Conservation (phyloP, 2,797 vertebrate species). For the Denticeps clupeoides region DNA sequence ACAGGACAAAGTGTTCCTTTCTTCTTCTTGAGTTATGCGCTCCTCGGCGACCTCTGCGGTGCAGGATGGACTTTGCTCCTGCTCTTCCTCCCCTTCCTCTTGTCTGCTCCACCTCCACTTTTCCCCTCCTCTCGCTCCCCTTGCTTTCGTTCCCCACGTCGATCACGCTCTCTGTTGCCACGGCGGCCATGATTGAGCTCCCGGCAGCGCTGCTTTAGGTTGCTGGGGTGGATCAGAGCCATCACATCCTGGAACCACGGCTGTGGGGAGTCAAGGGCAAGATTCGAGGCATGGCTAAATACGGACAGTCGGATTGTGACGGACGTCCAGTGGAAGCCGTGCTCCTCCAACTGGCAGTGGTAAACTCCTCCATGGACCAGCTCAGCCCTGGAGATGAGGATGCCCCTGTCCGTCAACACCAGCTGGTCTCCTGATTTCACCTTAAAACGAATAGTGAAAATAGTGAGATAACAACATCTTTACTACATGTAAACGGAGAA, state of each 20-base stretch:
- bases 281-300: conserved; percentile 48
- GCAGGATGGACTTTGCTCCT: conserved; percentile 54
- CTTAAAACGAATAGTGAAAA: conserved; percentile 29
- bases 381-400: conserved; percentile 61
- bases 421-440: conserved; percentile 59
- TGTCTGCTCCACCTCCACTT: conserved; percentile 44
- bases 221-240: conserved; percentile 51
- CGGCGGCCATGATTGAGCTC: conserved; percentile 49
- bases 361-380: conserved; percentile 59
- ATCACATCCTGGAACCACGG: conserved; percentile 60
- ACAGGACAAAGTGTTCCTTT: background rate
- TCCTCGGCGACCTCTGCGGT: conserved; percentile 57
- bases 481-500: conserved; percentile 5
- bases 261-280: conserved; percentile 22
- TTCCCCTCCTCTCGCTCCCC: conserved; percentile 32
- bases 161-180: conserved; percentile 40
- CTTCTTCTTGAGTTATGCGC: conserved; percentile 35
- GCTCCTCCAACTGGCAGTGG: conserved; percentile 71
- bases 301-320: conserved; percentile 56
- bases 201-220: conserved; percentile 58
- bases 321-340: conserved; percentile 66
- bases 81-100: conserved; percentile 34
- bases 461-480: too few relatives aligned
- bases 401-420: conserved; percentile 62
- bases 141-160: conserved; percentile 15